A percentile compares a stretch with the other conserved stretches of the same genome.
phyloP scores from a whole-genome alignment of 2,888 invertebrate species.

The Eupithecia subfuscata region DNA sequence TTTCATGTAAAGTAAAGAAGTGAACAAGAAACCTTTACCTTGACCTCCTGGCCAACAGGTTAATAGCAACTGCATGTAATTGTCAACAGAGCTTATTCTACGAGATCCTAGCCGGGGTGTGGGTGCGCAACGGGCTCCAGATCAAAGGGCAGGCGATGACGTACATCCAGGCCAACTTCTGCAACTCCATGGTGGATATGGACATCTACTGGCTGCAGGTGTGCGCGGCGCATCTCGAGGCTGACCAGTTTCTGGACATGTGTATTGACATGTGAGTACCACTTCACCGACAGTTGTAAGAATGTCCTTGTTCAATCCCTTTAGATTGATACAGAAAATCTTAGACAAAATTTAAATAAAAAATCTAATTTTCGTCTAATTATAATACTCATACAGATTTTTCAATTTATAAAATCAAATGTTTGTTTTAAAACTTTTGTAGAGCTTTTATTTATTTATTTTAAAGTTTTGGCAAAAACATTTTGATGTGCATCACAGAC shows the following conservation, averaged over 20 bases:
- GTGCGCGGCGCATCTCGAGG: slow-evolving; percentile 93
- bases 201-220: slow-evolving; percentile 98
- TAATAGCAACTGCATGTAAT: neutral
- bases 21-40: neutral
- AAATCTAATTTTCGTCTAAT: too few species aligned
- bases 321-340: neutral
- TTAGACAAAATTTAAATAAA: too few species aligned
- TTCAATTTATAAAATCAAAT: too few species aligned
- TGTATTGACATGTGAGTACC: slow-evolving; percentile 92
- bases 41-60: neutral
- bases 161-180: slow-evolving; percentile 99
- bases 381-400: too few species aligned
- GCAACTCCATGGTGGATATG: slow-evolving; percentile 99
- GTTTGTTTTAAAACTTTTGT: too few species aligned
- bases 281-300: slow-evolving; percentile 11
- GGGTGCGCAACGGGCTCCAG: slow-evolving; percentile 98
- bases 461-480: too few species aligned
- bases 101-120: slow-evolving; percentile 96
- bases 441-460: too few species aligned
- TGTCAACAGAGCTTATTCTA: slow-evolving; percentile 93
- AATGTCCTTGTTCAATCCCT: neutral
- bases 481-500: too few species aligned
- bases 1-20: neutral
- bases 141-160: slow-evolving; percentile 99
- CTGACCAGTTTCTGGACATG: slow-evolving; percentile 93